phyloP scores from a whole-genome alignment of 35 echinoderm and acorn worm species.

The Antedon bifida region DNA sequence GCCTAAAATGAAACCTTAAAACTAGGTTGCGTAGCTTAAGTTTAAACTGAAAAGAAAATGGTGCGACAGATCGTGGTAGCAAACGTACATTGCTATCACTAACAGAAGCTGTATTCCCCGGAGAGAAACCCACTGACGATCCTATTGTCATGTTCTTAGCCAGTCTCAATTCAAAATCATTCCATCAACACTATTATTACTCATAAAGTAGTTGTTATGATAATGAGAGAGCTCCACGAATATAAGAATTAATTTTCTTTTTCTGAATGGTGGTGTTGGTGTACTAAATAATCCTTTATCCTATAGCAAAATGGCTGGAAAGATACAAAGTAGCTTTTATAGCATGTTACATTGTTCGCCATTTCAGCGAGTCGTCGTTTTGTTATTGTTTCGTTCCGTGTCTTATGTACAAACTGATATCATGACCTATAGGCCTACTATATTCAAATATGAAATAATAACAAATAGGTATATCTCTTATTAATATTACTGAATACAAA shows the following conservation, averaged over 20 bases:
- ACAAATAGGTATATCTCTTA: too few species aligned
- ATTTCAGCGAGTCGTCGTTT: too few species aligned
- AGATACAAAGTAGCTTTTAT: too few species aligned
- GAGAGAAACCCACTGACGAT: background rate
- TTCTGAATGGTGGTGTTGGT: background rate
- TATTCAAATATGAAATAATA: too few species aligned
- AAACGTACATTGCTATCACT: background rate
- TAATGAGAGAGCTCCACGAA: background rate
- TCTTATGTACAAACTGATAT: too few species aligned
- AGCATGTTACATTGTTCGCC: too few species aligned
- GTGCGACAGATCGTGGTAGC: background rate
- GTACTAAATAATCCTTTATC: background rate
- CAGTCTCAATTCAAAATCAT: background rate
- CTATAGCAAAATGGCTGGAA: too few species aligned
- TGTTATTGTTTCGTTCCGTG: too few species aligned
- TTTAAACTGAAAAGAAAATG: background rate
- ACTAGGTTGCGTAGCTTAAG: background rate
- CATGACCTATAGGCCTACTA: too few species aligned
- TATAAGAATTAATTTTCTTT: background rate
- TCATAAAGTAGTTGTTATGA: background rate
- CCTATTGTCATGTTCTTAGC: background rate
- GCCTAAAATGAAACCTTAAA: background rate
- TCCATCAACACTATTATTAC: background rate
- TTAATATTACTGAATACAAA: too few species aligned
- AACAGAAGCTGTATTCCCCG: background rate